Conservation (phyloP, 2,113 vertebrate genomes). For the Noturus placidus region DNA sequence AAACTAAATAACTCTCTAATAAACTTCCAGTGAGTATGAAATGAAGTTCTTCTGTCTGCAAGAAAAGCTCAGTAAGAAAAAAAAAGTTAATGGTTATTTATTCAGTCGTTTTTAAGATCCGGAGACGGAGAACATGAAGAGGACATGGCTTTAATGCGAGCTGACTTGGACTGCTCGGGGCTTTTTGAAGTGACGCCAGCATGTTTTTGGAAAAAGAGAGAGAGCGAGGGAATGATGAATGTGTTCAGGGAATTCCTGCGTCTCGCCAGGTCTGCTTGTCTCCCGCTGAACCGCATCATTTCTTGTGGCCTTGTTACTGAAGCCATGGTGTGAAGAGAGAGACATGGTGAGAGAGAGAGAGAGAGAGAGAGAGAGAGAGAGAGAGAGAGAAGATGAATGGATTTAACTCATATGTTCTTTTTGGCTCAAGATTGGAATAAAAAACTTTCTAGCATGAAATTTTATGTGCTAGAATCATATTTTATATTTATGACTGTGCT, state of each 20-base stretch:
- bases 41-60: background rate
- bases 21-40: slow-evolving; percentile 18
- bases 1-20: slow-evolving; percentile 22
- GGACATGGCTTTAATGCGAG: slow-evolving; percentile 36
- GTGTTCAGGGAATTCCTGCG: slow-evolving; percentile 47
- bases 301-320: slow-evolving; percentile 52
- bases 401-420: background rate
- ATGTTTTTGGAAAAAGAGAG: slow-evolving; percentile 37
- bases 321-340: slow-evolving; percentile 33
- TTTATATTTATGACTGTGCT: background rate
- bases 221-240: slow-evolving; percentile 46
- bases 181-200: slow-evolving; percentile 48
- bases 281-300: slow-evolving; percentile 53
- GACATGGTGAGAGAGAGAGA: slow-evolving; percentile 9
- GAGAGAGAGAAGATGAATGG: background rate
- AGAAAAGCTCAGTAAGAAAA: background rate
- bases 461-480: background rate
- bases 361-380: background rate
- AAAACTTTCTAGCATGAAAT: no score
- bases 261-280: slow-evolving; percentile 50
- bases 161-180: slow-evolving; percentile 41
- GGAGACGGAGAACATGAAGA: slow-evolving; percentile 45
- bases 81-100: slow-evolving; percentile 46
- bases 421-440: background rate
- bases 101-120: slow-evolving; percentile 49